Conservation (phyloP, 1,140 invertebrate genomes). For the Caenorhabditis briggsae region DNA sequence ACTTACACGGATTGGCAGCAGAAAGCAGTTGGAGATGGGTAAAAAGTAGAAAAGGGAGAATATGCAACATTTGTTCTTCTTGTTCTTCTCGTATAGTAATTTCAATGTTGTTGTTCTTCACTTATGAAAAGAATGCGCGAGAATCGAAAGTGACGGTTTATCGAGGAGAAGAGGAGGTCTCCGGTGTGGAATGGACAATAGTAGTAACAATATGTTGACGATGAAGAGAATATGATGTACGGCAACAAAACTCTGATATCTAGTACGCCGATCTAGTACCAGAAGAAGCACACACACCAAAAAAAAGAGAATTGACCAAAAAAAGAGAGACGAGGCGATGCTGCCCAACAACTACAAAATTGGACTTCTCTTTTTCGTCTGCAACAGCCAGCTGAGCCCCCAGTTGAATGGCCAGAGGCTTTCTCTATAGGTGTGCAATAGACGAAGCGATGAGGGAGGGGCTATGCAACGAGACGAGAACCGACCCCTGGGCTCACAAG, state of each 20-base stretch:
- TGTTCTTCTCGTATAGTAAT: constrained; percentile 31
- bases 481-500: not conserved
- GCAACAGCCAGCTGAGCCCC: constrained; percentile 37
- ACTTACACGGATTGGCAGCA: constrained; percentile 10
- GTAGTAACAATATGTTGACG: constrained; percentile 27
- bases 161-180: constrained; percentile 14
- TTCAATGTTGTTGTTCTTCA: constrained; percentile 25
- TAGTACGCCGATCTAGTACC: constrained; percentile 34
- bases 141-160: constrained; percentile 54
- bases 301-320: constrained; percentile 27
- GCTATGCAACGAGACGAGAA: constrained; percentile 49
- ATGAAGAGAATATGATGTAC: not conserved
- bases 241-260: constrained; percentile 23
- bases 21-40: constrained; percentile 19
- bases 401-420: too few relatives aligned
- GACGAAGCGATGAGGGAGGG: constrained; percentile 19
- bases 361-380: constrained; percentile 40
- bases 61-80: constrained; percentile 28
- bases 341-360: constrained; percentile 42
- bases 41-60: constrained; percentile 23
- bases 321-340: not conserved
- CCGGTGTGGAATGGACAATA: constrained; percentile 26
- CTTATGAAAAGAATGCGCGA: constrained; percentile 22
- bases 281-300: not conserved
- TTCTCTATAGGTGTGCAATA: constrained; percentile 54